phyloP scores from a whole-genome alignment of 2,797 vertebrate genomes.

The Tauraco hartlaubi region DNA sequence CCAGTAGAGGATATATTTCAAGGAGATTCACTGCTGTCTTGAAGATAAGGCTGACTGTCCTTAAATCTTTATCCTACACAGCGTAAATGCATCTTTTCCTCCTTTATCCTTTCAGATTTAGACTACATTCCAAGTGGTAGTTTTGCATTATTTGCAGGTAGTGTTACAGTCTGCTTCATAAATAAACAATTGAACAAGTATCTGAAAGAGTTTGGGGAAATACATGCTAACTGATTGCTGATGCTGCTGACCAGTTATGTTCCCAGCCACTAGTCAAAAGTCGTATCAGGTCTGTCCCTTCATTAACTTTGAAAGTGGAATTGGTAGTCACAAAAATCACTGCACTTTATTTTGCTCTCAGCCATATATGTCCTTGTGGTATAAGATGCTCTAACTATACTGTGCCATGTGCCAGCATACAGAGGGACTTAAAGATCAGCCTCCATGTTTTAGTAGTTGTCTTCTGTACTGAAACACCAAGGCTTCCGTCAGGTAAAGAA shows the following conservation, averaged over 20 bases:
- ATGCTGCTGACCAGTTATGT: background rate
- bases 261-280: background rate
- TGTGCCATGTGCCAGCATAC: fast-evolving
- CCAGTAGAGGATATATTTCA: background rate
- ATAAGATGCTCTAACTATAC: background rate
- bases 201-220: background rate
- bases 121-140: background rate
- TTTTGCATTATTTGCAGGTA: background rate
- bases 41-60: background rate
- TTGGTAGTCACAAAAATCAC: background rate
- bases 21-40: background rate
- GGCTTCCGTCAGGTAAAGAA: background rate
- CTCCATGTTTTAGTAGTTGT: background rate
- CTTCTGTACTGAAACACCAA: background rate
- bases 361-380: fast-evolving
- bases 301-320: background rate
- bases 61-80: background rate
- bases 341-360: background rate
- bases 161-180: fast-evolving
- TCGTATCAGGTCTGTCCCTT: background rate
- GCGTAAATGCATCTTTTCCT: background rate
- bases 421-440: background rate
- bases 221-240: background rate
- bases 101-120: background rate
- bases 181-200: background rate